phyloP scores from a whole-genome alignment of 2,113 vertebrate genomes.

The Proterorhinus semilunaris region DNA sequence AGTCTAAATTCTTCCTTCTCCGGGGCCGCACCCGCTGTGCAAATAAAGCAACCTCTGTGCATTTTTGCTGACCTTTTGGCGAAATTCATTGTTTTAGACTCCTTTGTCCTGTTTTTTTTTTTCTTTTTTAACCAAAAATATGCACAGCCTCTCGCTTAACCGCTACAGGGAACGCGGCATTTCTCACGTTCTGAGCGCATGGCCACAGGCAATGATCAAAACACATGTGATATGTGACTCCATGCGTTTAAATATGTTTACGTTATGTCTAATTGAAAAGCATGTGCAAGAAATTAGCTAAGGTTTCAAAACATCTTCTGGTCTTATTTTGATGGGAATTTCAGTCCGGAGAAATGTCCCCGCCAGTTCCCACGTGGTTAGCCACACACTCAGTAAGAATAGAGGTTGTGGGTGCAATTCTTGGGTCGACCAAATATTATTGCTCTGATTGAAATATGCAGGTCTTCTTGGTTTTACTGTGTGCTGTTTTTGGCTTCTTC shows the following conservation, averaged over 20 bases:
- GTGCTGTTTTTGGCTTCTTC: background rate
- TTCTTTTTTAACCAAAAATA: conserved; percentile 41
- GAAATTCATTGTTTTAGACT: conserved; percentile 36
- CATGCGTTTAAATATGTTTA: conserved; percentile 37
- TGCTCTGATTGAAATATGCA: background rate
- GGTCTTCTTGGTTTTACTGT: background rate
- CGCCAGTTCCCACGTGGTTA: background rate
- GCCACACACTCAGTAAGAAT: background rate
- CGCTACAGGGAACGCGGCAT: conserved; percentile 25
- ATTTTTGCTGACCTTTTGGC: conserved; percentile 18
- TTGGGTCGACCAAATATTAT: background rate
- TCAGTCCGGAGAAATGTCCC: background rate
- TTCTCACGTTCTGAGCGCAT: conserved; percentile 34
- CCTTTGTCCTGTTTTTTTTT: conserved; percentile 30
- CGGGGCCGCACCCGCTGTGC: conserved; percentile 40
- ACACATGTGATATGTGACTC: conserved; percentile 48
- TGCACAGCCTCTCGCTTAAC: conserved; percentile 26
- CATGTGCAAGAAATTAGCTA: conserved; percentile 57
- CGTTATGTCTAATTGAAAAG: conserved; percentile 46
- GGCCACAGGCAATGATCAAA: conserved; percentile 53
- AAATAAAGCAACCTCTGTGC: conserved; percentile 49
- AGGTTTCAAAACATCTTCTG: conserved; percentile 56
- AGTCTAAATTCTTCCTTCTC: conserved; percentile 29
- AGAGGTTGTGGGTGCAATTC: background rate
- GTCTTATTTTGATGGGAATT: conserved; percentile 50